These are phyloP conservation scores for Tiaroga cobitis DNA, from an alignment of 2,797 vertebrate genomes.

Conservation along the genomic window DNA sequence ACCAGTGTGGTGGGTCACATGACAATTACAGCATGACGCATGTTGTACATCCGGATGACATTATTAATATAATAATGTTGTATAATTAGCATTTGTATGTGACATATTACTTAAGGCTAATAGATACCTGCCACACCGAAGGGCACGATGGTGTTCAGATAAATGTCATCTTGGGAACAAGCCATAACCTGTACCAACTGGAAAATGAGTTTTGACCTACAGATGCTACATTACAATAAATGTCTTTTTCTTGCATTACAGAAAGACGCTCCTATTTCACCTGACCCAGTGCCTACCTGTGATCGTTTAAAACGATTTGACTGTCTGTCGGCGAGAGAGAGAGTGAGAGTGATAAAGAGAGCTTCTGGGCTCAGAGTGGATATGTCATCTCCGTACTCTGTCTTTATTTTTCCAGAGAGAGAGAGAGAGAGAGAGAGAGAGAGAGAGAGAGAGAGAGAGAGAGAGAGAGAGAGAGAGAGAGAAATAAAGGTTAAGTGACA, in stretches of 20 bases:
- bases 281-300: constrained; percentile 3
- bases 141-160: not conserved
- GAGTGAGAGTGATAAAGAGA: constrained; percentile 19
- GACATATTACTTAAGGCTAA: constrained; percentile 8
- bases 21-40: not conserved
- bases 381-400: constrained; percentile 21
- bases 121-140: not conserved
- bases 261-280: constrained; percentile 10
- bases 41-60: not conserved
- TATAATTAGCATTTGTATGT: constrained; percentile 16
- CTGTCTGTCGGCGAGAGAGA: not conserved
- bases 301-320: constrained; percentile 12
- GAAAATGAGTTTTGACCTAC: constrained; percentile 32
- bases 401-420: constrained; percentile 21
- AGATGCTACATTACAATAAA: constrained; percentile 37
- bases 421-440: constrained; percentile 21
- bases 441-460: constrained; percentile 28
- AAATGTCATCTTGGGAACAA: constrained; percentile 24
- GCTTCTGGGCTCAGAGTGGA: constrained; percentile 21
- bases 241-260: not conserved
- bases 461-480: constrained; percentile 1
- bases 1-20: not conserved
- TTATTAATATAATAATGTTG: not conserved
- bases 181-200: constrained; percentile 19
- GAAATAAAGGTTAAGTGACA: constrained; percentile 42